Percentiles rank a stretch among this genome's conserved stretches.
phyloP scores from a whole-genome alignment of 1,140 invertebrate genomes.

The Andricus grossulariae region DNA sequence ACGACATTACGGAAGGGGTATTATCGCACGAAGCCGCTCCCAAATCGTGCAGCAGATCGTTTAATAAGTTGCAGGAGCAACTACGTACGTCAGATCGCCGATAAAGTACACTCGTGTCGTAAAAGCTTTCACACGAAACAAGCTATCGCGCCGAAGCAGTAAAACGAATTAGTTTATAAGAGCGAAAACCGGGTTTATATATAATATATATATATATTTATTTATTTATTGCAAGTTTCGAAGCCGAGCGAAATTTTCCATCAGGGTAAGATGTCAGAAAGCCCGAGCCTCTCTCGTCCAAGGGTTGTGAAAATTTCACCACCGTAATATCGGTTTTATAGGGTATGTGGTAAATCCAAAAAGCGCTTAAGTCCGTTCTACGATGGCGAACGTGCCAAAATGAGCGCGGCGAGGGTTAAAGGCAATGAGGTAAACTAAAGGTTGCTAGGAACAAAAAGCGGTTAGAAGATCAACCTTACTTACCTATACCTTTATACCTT shows the following conservation, averaged over 20 bases:
- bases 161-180: constrained; percentile 19
- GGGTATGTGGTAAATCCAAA: constrained; percentile 34
- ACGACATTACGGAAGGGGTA: not conserved
- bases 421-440: not conserved
- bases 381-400: constrained; percentile 39
- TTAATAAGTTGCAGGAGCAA: constrained; percentile 23
- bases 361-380: constrained; percentile 36
- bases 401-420: constrained; percentile 26
- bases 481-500: not conserved
- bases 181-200: not conserved
- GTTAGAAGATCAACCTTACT: not conserved
- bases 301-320: constrained; percentile 17
- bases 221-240: not conserved
- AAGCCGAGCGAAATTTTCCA: not conserved
- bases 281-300: not conserved
- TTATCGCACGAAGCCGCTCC: constrained; percentile 16
- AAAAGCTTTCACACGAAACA: not conserved
- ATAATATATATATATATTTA: no score
- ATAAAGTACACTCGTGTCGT: constrained; percentile 22
- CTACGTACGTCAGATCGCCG: constrained; percentile 7
- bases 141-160: constrained; percentile 7
- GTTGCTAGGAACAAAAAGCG: not conserved
- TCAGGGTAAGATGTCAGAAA: not conserved
- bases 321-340: constrained; percentile 42
- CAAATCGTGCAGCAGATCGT: constrained; percentile 12